Percentiles rank a stretch among this genome's conserved stretches.
Evolutionary conservation across 1,140 invertebrate species (phyloP).

Genomic region (Drosophila mojavensis): DNA sequence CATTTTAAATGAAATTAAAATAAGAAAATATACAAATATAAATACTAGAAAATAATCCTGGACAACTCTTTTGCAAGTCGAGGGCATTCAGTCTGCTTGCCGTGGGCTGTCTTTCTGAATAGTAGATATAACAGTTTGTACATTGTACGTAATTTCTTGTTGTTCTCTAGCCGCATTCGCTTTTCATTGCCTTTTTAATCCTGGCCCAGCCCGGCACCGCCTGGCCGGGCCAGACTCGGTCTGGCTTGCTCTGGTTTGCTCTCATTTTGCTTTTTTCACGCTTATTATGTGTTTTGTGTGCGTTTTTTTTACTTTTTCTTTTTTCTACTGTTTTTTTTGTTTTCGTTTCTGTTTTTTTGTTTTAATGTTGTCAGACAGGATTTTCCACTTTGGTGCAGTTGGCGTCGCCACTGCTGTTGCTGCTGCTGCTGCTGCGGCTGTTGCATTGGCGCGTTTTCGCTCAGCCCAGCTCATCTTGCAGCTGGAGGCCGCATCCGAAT

Average conservation of each 20-base stretch:
- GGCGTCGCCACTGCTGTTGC: conserved; percentile 20
- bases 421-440: conserved; percentile 22
- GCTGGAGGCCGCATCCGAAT: conserved; percentile 39
- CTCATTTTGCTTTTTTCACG: conserved; percentile 78
- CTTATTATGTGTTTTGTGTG: conserved; percentile 70
- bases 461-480: conserved; percentile 65
- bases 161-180: conserved; percentile 46
- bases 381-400: conserved; percentile 80
- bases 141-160: conserved; percentile 15
- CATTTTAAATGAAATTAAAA: no score
- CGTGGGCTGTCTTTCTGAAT: neutral
- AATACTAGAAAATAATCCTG: neutral
- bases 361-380: conserved; percentile 80
- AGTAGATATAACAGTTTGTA: conserved; percentile 23
- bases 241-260: conserved; percentile 59
- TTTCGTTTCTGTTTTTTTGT: conserved; percentile 24
- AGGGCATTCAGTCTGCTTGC: neutral
- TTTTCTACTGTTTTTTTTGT: conserved; percentile 21
- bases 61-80: neutral
- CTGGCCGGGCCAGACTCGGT: conserved; percentile 11
- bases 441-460: conserved; percentile 58
- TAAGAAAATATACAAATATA: no score
- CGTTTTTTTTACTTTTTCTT: conserved; percentile 47
- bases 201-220: neutral
- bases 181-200: conserved; percentile 52